Evolutionary conservation across 2,888 invertebrate species (phyloP).

Genomic region (Desoria tigrina): DNA sequence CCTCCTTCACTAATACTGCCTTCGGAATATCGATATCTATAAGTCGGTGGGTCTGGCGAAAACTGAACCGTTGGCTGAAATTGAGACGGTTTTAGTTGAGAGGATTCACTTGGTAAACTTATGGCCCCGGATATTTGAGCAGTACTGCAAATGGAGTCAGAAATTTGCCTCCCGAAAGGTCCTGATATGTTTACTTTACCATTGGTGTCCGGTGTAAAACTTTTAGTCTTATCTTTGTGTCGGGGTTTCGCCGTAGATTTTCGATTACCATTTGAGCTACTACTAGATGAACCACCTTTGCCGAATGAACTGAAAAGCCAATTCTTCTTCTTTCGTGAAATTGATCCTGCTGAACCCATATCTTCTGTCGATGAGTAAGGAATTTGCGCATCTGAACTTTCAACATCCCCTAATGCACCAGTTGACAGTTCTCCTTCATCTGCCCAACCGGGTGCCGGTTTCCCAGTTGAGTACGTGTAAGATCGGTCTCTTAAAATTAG

Average conservation of each 20-base stretch:
- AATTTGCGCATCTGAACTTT: slow-evolving; percentile 50
- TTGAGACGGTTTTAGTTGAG: slow-evolving; percentile 4
- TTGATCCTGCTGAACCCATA: slow-evolving; percentile 11
- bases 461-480: slow-evolving; percentile 12
- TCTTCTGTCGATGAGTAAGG: slow-evolving; percentile 48
- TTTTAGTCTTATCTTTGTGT: slow-evolving; percentile 36
- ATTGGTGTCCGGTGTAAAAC: slow-evolving; percentile 34
- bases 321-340: slow-evolving; percentile 2
- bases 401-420: slow-evolving; percentile 52
- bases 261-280: slow-evolving; percentile 31
- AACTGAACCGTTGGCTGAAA: slow-evolving; percentile 35
- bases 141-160: slow-evolving; percentile 28
- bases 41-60: slow-evolving; percentile 25
- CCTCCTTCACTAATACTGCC: slow-evolving; percentile 16
- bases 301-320: slow-evolving; percentile 55
- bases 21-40: slow-evolving; percentile 12
- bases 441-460: slow-evolving; percentile 32
- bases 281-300: slow-evolving; percentile 52
- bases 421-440: slow-evolving; percentile 52
- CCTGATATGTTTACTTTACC: slow-evolving; percentile 16
- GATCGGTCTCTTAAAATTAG: slow-evolving; percentile 25
- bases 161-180: slow-evolving; percentile 32
- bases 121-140: slow-evolving; percentile 28
- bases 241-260: slow-evolving; percentile 23
- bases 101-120: background rate